Evolutionary conservation across 2,113 vertebrate genomes (phyloP), one percentile per base, ranked within the genome.

Genomic region (Ptilonorhynchus violaceus): DNA sequence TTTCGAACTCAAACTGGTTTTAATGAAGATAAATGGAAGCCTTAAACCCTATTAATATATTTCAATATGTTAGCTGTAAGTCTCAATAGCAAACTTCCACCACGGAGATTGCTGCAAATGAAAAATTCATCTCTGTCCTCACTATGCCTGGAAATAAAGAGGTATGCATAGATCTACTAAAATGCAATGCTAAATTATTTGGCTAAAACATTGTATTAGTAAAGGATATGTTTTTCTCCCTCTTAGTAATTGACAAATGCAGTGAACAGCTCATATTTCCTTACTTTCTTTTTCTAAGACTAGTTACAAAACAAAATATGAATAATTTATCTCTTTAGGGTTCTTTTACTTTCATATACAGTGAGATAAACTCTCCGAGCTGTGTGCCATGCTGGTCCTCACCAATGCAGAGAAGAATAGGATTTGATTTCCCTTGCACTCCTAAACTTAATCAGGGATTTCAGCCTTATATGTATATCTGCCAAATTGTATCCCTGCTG

Each of bases 11-110:
- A 73, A 69, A 80, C 59, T 72, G 56, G 47, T 86, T 94, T 94
- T 93, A 94, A 96, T 93, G 95, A 94, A 92, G 96, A 96, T n/a
- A 74, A 93, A 97, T 92, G 55, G 58, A 92, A 86, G 50, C 64
- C 68, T 84, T 83, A 96, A 93, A 89, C 41, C 77, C 46, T 69
- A 68, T 88, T 90, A 81, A 70, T 81, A 67, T 47, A 81, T 93
- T 92, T 77, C 72, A 96, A 0, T 69, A 79, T 78, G 47, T 83
- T 70, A 94, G 82, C 63, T 90, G 50, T 67, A 90, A 88, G 27
- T 83, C 82, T 69, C 41, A 70, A 47, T 58, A 88, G 55, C 91
- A 83, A 83, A 94, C 4, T 86, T 86, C 59, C 72, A 93, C 75
- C 55, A 84, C 72, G 50, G 55, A 95, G 91, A 67, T 30, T 24